These are phyloP conservation scores for Globodera ellingtonae DNA, from an alignment of 1,140 invertebrate genomes.

Conservation along the genomic window DNA sequence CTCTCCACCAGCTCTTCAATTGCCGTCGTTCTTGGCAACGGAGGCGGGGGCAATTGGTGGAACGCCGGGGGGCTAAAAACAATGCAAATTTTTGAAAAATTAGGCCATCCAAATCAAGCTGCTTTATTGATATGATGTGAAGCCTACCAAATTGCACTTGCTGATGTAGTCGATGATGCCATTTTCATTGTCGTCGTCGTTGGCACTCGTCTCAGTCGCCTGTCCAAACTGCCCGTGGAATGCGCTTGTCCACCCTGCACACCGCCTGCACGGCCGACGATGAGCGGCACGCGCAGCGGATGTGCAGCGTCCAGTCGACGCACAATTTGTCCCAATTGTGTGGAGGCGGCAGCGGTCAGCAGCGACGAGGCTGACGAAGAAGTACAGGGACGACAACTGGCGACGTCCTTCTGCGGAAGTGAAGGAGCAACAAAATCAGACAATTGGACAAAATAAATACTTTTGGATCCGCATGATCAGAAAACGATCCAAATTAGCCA, in stretches of 20 bases:
- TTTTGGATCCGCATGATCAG: too few relatives aligned
- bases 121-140: neutral
- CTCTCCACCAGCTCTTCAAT: neutral
- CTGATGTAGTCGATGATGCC: neutral
- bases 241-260: neutral
- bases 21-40: neutral
- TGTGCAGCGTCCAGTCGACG: neutral
- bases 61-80: neutral
- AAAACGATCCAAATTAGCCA: too few relatives aligned
- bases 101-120: neutral
- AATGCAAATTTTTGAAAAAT: neutral
- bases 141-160: neutral
- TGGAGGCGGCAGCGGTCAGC: neutral
- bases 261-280: neutral
- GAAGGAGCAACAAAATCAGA: too few relatives aligned
- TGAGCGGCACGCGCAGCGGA: neutral
- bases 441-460: too few relatives aligned
- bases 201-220: neutral
- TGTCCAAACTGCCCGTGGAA: conserved; percentile 5
- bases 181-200: neutral
- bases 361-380: neutral
- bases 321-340: conserved; percentile 13
- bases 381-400: too few relatives aligned
- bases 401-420: neutral
- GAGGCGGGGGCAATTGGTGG: neutral